Evolutionary conservation across 2,888 invertebrate genomes (phyloP), one percentile per base, ranked within the genome.

Genomic region (Nephrotoma guestfalica): DNA sequence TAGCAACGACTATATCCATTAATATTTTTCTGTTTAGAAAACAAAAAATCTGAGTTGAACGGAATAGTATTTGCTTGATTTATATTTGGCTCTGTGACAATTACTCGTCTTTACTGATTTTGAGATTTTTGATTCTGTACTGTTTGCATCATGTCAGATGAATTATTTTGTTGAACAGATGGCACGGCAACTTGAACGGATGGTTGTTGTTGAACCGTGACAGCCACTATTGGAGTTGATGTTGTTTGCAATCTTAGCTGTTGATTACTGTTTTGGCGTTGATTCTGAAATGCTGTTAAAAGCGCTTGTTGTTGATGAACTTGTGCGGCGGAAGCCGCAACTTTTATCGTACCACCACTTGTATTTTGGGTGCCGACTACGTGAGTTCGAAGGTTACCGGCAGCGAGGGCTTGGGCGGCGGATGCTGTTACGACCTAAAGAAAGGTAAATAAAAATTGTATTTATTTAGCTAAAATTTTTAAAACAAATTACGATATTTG

Each of bases 241-340:
- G 90, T 92, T 40, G 94, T 92, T 90, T 94, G 93, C 88, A 94
- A 92, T 86, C 93, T 92, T 41, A 94, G 94, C 87, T 94, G 94
- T 4, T 93, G 91, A 88, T 92, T 92, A 90, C 92, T 93, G 89
- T 92, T 93, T 90, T 92, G 93, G 89, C 92, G 93, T 88, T 92
- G 93, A 88, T 92, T 93, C 88, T 93, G 93, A 18, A 93, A 92
- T 89, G 93, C 93, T 30, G 92, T 93, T 85, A 93, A 90, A 6
- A 94, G 89, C 1, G 93, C 92, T 88, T 93, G 93, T 87, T 93
- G 93, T 9, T 92, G 92, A 71, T 92, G 91, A 45, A 87, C 88
- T 83, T 89, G 89, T 86, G 89, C 91, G 89, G 87, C 92, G 86
- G 90, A 89, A 57, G 91, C 90, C 57, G 91, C 90, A 4, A 93